phyloP scores from a whole-genome alignment of 1,140 invertebrate genomes.

The Cephus cinctus region DNA sequence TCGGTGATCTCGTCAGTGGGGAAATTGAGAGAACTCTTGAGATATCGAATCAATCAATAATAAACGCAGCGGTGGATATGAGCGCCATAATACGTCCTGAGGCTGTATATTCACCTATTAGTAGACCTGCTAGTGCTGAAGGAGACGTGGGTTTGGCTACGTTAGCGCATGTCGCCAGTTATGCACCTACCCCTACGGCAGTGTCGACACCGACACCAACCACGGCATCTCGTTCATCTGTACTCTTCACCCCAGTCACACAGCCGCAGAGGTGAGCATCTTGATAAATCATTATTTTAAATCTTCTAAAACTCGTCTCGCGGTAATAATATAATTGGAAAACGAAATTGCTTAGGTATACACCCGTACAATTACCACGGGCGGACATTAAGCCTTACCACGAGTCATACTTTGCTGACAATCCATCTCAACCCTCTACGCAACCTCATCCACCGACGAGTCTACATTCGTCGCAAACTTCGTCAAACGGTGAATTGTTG shows the following conservation, averaged over 20 bases:
- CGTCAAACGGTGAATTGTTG: conserved; percentile 43
- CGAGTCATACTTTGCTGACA: conserved; percentile 70
- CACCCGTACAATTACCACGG: conserved; percentile 63
- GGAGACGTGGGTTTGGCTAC: conserved; percentile 58
- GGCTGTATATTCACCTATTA: conserved; percentile 64
- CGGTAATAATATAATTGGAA: background rate
- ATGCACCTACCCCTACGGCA: conserved; percentile 43
- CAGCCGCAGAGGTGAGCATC: conserved; percentile 45
- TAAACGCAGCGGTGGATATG: conserved; percentile 84
- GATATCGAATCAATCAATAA: conserved; percentile 82
- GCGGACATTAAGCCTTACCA: conserved; percentile 73
- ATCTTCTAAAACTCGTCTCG: too few species aligned
- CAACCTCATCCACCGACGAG: conserved; percentile 45
- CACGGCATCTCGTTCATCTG: conserved; percentile 45
- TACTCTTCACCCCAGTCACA: conserved; percentile 48
- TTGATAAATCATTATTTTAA: conserved; percentile 5
- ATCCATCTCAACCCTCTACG: conserved; percentile 48
- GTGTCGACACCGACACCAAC: conserved; percentile 33
- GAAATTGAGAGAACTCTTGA: conserved; percentile 85
- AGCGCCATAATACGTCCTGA: conserved; percentile 61
- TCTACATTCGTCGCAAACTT: conserved; percentile 41
- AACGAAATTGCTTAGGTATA: conserved; percentile 43
- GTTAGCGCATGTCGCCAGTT: conserved; percentile 61
- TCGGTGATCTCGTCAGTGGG: conserved; percentile 83
- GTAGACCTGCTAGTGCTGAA: conserved; percentile 66